phyloP scores from a whole-genome alignment of 2,888 invertebrate species.

The Spatulosminthurus flaviceps region DNA sequence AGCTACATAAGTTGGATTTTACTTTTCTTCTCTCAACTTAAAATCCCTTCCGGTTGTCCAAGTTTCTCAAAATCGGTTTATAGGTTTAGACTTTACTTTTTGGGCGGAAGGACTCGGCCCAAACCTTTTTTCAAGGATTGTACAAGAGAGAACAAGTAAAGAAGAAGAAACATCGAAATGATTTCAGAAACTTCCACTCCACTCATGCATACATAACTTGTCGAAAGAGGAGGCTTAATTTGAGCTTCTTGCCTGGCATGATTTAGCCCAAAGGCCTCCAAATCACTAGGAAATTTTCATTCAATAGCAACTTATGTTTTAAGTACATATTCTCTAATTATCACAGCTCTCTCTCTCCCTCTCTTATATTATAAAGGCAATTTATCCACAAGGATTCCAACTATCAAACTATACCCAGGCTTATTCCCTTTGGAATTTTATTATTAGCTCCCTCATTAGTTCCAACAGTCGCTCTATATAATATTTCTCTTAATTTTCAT shows the following conservation, averaged over 20 bases:
- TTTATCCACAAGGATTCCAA: no score
- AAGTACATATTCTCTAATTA: not conserved
- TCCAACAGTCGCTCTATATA: no score
- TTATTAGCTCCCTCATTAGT: no score
- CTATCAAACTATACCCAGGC: no score
- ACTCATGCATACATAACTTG: slow-evolving; percentile 48
- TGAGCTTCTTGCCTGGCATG: slow-evolving; percentile 36
- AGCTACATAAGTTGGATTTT: slow-evolving; percentile 19
- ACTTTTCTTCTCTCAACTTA: slow-evolving; percentile 5
- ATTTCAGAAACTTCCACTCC: slow-evolving; percentile 51
- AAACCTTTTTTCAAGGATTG: slow-evolving; percentile 30
- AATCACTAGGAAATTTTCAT: not conserved
- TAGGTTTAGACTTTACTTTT: slow-evolving; percentile 13
- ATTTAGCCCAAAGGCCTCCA: slow-evolving; percentile 30
- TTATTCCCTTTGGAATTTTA: no score
- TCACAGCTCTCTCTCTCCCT: no score
- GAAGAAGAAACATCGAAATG: slow-evolving; percentile 49
- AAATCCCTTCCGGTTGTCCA: slow-evolving; percentile 16
- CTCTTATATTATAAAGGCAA: no score
- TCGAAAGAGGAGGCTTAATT: slow-evolving; percentile 48
- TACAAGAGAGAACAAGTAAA: no score
- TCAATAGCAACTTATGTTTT: not conserved
- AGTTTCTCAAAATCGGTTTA: slow-evolving; percentile 44
- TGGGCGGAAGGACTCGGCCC: slow-evolving; percentile 16
- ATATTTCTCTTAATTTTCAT: no score